Conservation (phyloP, 2,113 vertebrate species). For the Pedionomus torquatus region DNA sequence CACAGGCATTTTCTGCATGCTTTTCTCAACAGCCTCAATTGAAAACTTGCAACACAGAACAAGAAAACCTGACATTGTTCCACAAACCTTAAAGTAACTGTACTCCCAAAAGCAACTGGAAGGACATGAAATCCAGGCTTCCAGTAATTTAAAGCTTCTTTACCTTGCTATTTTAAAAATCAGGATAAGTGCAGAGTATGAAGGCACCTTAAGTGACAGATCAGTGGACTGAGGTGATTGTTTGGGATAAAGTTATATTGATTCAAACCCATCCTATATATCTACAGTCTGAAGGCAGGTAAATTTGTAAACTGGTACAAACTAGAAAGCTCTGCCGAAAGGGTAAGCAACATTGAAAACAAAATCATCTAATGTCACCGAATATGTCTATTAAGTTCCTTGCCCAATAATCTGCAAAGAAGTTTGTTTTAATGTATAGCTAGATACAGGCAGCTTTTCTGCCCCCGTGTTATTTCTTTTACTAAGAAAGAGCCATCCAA, state of each 20-base stretch:
- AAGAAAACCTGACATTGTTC: neutral
- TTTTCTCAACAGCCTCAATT: neutral
- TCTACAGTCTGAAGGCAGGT: neutral
- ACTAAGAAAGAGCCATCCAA: neutral
- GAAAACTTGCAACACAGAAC: neutral
- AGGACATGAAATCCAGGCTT: neutral
- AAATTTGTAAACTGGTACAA: neutral
- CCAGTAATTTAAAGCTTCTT: neutral
- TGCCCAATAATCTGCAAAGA: neutral
- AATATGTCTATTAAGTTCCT: neutral
- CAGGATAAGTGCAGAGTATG: neutral
- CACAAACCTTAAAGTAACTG: neutral
- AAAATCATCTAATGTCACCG: neutral
- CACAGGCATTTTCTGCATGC: neutral
- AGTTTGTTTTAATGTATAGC: neutral
- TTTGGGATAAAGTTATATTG: fast-evolving
- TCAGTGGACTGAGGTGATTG: neutral
- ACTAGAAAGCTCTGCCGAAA: neutral
- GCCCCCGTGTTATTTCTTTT: neutral
- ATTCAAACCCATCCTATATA: neutral
- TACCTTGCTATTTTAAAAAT: neutral
- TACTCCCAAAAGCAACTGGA: neutral
- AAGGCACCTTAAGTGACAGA: too few species aligned
- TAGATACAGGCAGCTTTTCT: neutral
- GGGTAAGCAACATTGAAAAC: neutral